Base-by-base conservation (phyloP, 2,797 vertebrate genomes). In the Malurus leucopterus region DNA sequence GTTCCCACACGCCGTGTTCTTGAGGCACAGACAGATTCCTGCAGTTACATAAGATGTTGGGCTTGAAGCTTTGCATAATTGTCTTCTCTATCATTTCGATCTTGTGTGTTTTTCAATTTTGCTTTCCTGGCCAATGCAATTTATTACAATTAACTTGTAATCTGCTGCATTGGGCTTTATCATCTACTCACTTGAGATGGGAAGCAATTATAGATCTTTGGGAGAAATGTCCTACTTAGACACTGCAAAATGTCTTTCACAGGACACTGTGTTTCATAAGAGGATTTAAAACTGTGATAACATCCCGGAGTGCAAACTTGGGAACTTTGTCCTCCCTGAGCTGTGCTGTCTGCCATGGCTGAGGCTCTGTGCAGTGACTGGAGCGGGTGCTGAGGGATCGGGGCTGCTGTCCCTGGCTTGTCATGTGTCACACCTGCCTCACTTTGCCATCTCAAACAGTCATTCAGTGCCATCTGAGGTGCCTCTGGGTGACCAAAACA, bases 201-300 rank as follows among this genome's bases (percentile, higher is more conserved):
- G 77, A 92, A 91, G 57, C 77, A 86, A 49, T 75, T 94, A 65
- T 7, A 84, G 59, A 85, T 87, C 49, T 86, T 54, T 73, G 70
- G 47, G 64, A 87, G 1, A 86, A 76, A 86, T 91, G 74, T 88
- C 64, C 77, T 86, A 68, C 80, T 86, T 91, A 68, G 65, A 17
- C 50, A 70, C 21, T 38, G 63, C 41, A 82, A 68, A 79, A 47
- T 41, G 67, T 59, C 67, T 87, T 47, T 64, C 51, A 75, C 19
- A 55, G 57, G 32, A 67, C 18, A 11, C 2, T 0, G 0, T 43
- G 49, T 53, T 88, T 76, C 32, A 10, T 46, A 67, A 73, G 22
- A 63, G 57, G 34, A 75, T 67, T 90, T 54, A 63, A 40, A 85
- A 36, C 13, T 63, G 4, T 24, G 9, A 53, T 83, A 59, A 46